These are phyloP conservation scores for Lapara coniferarum DNA, from an alignment of 2,888 invertebrate genomes.

Conservation along the genomic window DNA sequence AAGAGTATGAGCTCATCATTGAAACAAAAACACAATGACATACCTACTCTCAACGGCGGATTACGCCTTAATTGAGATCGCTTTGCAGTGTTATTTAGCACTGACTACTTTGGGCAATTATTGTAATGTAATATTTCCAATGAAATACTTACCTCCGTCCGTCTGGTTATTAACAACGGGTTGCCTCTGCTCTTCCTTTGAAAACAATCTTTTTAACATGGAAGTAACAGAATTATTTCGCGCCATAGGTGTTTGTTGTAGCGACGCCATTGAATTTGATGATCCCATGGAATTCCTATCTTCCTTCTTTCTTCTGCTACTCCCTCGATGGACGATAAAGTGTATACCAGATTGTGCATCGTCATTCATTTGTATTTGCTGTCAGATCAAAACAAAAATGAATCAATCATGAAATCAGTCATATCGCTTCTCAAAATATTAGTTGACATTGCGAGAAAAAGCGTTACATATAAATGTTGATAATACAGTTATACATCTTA, in stretches of 20 bases:
- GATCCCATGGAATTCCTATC: slow-evolving; percentile 78
- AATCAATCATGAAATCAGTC: slow-evolving; percentile 16
- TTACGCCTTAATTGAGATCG: too few relatives aligned
- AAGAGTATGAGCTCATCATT: too few relatives aligned
- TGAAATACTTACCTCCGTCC: slow-evolving; percentile 68
- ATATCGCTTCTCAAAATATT: neutral
- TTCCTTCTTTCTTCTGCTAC: slow-evolving; percentile 71
- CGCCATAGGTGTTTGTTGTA: slow-evolving; percentile 86
- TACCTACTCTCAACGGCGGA: too few relatives aligned
- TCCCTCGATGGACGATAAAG: slow-evolving; percentile 85
- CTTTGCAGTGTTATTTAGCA: neutral
- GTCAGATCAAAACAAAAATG: slow-evolving; percentile 33
- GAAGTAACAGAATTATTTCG: slow-evolving; percentile 91
- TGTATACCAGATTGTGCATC: slow-evolving; percentile 90
- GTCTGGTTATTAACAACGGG: slow-evolving; percentile 62
- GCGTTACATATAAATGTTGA: neutral
- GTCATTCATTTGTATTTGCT: slow-evolving; percentile 85
- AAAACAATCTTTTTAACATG: slow-evolving; percentile 89
- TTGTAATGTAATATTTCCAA: too few relatives aligned
- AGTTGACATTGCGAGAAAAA: neutral
- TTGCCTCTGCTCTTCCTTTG: slow-evolving; percentile 86
- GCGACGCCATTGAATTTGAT: slow-evolving; percentile 81
- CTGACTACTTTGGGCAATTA: neutral
- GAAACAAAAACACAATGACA: too few relatives aligned
- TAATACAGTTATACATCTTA: slow-evolving; percentile 9